Percentiles rank a stretch among this genome's conserved stretches.
These are phyloP conservation scores for Phrynocephalus guinanensis DNA, from an alignment of 2,797 vertebrate species.

Conservation along the genomic window DNA sequence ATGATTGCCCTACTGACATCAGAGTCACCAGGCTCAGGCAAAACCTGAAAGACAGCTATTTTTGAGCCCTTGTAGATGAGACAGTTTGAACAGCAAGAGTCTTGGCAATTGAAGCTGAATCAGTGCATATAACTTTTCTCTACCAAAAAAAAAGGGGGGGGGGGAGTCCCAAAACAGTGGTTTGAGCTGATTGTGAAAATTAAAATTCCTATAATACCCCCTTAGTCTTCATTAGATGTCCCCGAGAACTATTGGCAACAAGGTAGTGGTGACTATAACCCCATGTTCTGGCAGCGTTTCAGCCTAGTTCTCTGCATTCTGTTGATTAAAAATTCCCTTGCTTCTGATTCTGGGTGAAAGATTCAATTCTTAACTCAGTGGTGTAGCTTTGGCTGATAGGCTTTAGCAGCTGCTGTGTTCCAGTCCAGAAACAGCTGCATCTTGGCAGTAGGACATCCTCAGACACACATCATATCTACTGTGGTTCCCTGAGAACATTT, in stretches of 20 bases:
- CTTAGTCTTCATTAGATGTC: constrained; percentile 28
- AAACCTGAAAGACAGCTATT: background rate
- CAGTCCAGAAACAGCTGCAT: constrained; percentile 44
- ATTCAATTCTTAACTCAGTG: constrained; percentile 48
- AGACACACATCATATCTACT: constrained; percentile 68
- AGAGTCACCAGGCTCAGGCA: background rate
- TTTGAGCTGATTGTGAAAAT: constrained; percentile 31
- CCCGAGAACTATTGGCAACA: constrained; percentile 22
- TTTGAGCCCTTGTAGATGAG: background rate
- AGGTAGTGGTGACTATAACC: constrained; percentile 22
- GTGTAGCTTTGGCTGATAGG: constrained; percentile 41
- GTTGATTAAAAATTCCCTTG: constrained; percentile 61
- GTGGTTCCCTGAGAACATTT: constrained; percentile 75
- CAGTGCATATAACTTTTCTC: background rate
- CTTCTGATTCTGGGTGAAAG: constrained; percentile 57
- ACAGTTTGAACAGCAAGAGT: background rate
- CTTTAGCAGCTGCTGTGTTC: constrained; percentile 58
- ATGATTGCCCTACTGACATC: too few relatives aligned
- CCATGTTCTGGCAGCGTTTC: constrained; percentile 43
- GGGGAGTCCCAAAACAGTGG: constrained; percentile 10
- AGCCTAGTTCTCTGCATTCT: constrained; percentile 59
- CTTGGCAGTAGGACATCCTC: constrained; percentile 55
- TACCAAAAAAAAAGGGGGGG: background rate
- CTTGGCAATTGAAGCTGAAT: background rate
- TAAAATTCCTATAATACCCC: constrained; percentile 30